Evolutionary conservation across 2,888 invertebrate genomes (phyloP).

Genomic region (Synergus gifuensis): DNA sequence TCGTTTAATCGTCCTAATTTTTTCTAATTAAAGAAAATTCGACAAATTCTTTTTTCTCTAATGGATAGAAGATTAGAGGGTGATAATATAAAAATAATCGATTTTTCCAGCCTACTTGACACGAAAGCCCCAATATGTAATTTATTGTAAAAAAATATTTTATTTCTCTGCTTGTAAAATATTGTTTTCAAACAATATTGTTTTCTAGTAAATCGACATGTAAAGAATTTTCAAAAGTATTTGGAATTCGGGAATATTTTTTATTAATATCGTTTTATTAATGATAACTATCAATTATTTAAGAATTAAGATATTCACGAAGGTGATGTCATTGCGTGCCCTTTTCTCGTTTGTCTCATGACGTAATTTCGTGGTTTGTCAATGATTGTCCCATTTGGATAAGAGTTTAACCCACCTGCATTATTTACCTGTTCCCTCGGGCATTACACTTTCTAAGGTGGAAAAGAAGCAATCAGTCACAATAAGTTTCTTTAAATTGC

Average conservation of each 20-base stretch:
- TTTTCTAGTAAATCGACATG: not conserved
- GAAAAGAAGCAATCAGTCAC: not conserved
- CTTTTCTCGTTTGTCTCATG: not conserved
- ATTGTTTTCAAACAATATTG: too few species aligned
- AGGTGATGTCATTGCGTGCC: not conserved
- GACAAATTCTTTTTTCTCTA: too few species aligned
- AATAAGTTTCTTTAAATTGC: not conserved
- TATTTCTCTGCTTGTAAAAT: too few species aligned
- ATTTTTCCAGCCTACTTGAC: too few species aligned
- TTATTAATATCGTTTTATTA: not conserved
- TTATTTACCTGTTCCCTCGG: constrained; percentile 4
- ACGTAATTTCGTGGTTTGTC: constrained; percentile 25
- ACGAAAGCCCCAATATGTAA: too few species aligned
- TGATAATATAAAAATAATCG: too few species aligned
- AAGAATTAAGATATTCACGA: not conserved
- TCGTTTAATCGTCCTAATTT: too few species aligned
- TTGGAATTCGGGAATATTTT: too few species aligned
- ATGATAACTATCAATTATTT: not conserved
- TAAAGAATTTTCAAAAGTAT: too few species aligned
- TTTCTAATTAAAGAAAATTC: too few species aligned
- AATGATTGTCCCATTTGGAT: not conserved
- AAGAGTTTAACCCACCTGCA: not conserved
- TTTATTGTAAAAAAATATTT: too few species aligned
- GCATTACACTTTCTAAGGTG: not conserved
- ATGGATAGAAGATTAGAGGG: too few species aligned